Conservation (phyloP, 2,797 vertebrate genomes). For the Takifugu rubripes region DNA sequence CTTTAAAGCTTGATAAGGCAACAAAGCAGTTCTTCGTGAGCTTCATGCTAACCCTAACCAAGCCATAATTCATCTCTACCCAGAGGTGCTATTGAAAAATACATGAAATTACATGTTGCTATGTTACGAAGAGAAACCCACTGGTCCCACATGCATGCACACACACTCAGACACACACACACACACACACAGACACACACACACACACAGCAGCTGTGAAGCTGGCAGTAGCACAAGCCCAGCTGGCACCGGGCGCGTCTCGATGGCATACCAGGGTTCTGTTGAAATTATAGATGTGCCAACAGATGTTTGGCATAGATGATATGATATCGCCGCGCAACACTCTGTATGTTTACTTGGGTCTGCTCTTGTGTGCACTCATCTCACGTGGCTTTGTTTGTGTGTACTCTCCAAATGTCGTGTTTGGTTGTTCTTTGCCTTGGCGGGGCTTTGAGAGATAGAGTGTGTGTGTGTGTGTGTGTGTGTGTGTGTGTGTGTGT, state of each 20-base stretch:
- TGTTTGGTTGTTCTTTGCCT: slow-evolving; percentile 15
- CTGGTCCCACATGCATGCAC: background rate
- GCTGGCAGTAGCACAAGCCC: slow-evolving; percentile 55
- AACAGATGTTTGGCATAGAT: slow-evolving; percentile 70
- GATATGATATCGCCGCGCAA: slow-evolving; percentile 31
- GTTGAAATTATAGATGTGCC: slow-evolving; percentile 70
- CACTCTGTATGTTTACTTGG: slow-evolving; percentile 46
- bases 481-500: slow-evolving; percentile 2
- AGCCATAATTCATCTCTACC: no score
- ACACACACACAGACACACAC: slow-evolving; percentile 9
- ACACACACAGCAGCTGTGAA: slow-evolving; percentile 44
- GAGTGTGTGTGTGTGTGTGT: background rate
- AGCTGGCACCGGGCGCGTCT: slow-evolving; percentile 62
- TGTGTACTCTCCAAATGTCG: slow-evolving; percentile 26
- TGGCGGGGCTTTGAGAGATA: slow-evolving; percentile 25
- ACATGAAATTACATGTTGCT: no score
- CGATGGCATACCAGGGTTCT: slow-evolving; percentile 57
- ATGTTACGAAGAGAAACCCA: no score
- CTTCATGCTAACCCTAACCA: no score
- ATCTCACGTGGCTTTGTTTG: slow-evolving; percentile 16
- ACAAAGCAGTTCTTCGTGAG: no score
- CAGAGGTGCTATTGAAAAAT: no score
- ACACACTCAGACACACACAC: slow-evolving; percentile 4
- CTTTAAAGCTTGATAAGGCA: no score
- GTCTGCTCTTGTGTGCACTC: slow-evolving; percentile 13